phyloP scores from a whole-genome alignment of 2,888 invertebrate species.

The Neoascia interrupta region DNA sequence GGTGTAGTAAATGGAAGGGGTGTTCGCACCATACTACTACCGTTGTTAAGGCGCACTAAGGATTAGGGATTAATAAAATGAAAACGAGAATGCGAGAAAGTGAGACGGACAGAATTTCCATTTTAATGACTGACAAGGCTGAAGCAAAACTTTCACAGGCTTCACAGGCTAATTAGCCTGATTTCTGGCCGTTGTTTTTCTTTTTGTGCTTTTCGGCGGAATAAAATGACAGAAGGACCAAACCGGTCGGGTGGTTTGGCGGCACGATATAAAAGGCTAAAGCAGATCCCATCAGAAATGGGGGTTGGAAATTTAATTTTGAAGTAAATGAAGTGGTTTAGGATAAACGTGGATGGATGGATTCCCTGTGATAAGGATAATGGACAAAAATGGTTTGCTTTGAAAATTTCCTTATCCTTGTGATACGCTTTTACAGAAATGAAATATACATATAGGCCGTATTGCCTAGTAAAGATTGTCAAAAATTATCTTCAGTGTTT shows the following conservation, averaged over 20 bases:
- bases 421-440: no score
- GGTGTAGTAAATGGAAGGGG: constrained; percentile 18
- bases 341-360: constrained; percentile 43
- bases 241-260: constrained; percentile 12
- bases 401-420: background rate
- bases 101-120: constrained; percentile 16
- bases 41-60: constrained; percentile 14
- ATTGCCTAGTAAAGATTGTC: no score
- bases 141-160: constrained; percentile 56
- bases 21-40: constrained; percentile 12
- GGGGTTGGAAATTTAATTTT: constrained; percentile 37
- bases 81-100: background rate
- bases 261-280: constrained; percentile 33
- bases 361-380: constrained; percentile 53
- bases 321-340: constrained; percentile 54
- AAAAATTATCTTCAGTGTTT: no score
- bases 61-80: constrained; percentile 36
- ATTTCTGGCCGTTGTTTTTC: constrained; percentile 44
- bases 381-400: constrained; percentile 35
- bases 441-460: no score
- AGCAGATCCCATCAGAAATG: background rate
- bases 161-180: constrained; percentile 60
- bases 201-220: constrained; percentile 5
- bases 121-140: constrained; percentile 32
- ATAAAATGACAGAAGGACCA: constrained; percentile 32